Conservation (phyloP, 1,140 invertebrate genomes). For the Eufriesea mexicana region DNA sequence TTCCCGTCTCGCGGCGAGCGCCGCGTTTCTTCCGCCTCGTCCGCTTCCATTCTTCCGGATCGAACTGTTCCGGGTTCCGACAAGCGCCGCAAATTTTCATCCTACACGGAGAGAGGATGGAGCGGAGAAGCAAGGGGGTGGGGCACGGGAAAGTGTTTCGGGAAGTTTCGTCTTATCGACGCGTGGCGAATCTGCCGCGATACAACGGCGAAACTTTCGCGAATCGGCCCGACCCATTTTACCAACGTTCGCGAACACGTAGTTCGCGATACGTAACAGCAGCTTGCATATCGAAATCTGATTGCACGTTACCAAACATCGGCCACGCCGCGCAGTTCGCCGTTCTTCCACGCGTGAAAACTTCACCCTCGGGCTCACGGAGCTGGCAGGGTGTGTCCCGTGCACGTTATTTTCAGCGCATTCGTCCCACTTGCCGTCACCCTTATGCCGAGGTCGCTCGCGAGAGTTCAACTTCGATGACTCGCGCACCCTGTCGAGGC, state of each 20-base stretch:
- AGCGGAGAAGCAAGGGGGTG: neutral
- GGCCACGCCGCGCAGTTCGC: neutral
- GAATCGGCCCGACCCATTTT: conserved; percentile 16
- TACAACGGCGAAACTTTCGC: neutral
- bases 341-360: neutral
- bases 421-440: neutral
- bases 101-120: neutral
- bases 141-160: conserved; percentile 2
- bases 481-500: neutral
- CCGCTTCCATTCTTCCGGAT: too few species aligned
- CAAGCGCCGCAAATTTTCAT: neutral
- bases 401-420: neutral
- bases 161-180: neutral
- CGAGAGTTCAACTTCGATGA: neutral
- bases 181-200: neutral
- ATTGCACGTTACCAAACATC: conserved; percentile 3
- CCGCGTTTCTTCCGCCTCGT: too few species aligned
- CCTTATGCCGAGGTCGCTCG: neutral
- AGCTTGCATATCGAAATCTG: conserved; percentile 25
- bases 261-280: neutral
- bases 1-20: too few species aligned
- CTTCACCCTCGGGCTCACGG: neutral
- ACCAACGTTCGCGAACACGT: neutral
- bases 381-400: too few species aligned
- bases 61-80: too few species aligned